Conservation (phyloP, 1,140 invertebrate genomes). For the Phortica variegata region DNA sequence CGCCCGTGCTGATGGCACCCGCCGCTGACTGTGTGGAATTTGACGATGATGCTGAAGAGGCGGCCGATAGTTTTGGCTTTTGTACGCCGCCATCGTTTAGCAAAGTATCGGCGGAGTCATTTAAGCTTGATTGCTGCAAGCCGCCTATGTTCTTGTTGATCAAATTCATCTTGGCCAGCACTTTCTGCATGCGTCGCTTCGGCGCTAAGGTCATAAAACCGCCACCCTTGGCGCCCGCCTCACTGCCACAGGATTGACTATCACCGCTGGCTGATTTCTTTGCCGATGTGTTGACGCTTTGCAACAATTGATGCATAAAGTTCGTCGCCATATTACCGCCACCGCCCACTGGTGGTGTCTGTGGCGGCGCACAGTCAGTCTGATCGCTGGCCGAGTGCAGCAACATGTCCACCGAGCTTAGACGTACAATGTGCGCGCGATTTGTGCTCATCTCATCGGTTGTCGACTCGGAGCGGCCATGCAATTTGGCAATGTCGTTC, state of each 20-base stretch:
- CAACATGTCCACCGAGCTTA: slow-evolving; percentile 51
- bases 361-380: slow-evolving; percentile 41
- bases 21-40: slow-evolving; percentile 28
- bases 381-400: slow-evolving; percentile 29
- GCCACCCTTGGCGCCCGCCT: slow-evolving; percentile 62
- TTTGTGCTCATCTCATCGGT: slow-evolving; percentile 31
- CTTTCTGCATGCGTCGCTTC: slow-evolving; percentile 81
- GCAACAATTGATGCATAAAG: slow-evolving; percentile 47
- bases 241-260: slow-evolving; percentile 43
- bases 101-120: slow-evolving; percentile 40
- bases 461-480: slow-evolving; percentile 44
- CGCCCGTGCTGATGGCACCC: slow-evolving; percentile 4
- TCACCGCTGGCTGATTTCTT: slow-evolving; percentile 61
- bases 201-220: slow-evolving; percentile 85
- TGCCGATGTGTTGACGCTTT: slow-evolving; percentile 56
- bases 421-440: slow-evolving; percentile 41
- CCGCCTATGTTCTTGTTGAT: slow-evolving; percentile 73
- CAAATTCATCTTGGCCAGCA: slow-evolving; percentile 88
- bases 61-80: slow-evolving; percentile 30
- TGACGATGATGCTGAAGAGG: slow-evolving; percentile 24
- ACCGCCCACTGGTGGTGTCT: slow-evolving; percentile 29
- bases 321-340: slow-evolving; percentile 40
- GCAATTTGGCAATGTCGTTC: slow-evolving; percentile 53
- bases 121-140: slow-evolving; percentile 29
- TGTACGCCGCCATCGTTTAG: slow-evolving; percentile 23